Base-by-base conservation (phyloP, 2,797 vertebrate species). In the Rhinatrema bivittatum region DNA sequence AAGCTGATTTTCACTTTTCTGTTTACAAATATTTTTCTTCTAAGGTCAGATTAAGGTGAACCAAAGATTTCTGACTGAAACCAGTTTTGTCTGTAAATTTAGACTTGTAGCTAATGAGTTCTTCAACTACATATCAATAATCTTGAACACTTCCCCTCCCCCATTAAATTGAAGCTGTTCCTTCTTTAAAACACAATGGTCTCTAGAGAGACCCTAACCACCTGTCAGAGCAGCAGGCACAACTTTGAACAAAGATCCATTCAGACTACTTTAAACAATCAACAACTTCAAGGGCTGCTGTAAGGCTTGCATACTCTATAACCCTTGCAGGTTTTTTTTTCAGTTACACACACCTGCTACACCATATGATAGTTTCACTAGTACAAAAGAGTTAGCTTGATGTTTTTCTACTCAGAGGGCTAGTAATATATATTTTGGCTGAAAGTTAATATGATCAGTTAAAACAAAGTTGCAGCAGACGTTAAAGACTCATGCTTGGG, bases 341-440 rank as follows among this genome's bases (percentile, higher is more conserved):
- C 0, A 0, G 16, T 7, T 35, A 7, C 16, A n/a, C 6, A 32
- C 38, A 41, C 43, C 45, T 20, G 1, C 36, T 13, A 14, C 26
- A 32, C 35, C 1, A 1, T 27, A 24, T 32, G 17, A 31, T 16
- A 29, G 25, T 28, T 16, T 25, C 30, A 9, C 15, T 2, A n/a
- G n/a, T n/a, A n/a, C n/a, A n/a, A n/a, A n/a, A n/a, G n/a, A n/a
- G n/a, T n/a, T n/a, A n/a, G n/a, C n/a, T n/a, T n/a, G n/a, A n/a
- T n/a, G n/a, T n/a, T n/a, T n/a, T n/a, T n/a, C n/a, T n/a, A n/a
- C n/a, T n/a, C n/a, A n/a, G n/a, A n/a, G n/a, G n/a, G n/a, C n/a
- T n/a, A n/a, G n/a, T n/a, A n/a, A n/a, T n/a, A n/a, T n/a, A n/a
- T n/a, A n/a, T n/a, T n/a, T n/a, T n/a, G n/a, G n/a, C n/a, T n/a